These are phyloP conservation scores for Glaucidium brasilianum DNA, from an alignment of 2,113 vertebrate species.

Conservation along the genomic window DNA sequence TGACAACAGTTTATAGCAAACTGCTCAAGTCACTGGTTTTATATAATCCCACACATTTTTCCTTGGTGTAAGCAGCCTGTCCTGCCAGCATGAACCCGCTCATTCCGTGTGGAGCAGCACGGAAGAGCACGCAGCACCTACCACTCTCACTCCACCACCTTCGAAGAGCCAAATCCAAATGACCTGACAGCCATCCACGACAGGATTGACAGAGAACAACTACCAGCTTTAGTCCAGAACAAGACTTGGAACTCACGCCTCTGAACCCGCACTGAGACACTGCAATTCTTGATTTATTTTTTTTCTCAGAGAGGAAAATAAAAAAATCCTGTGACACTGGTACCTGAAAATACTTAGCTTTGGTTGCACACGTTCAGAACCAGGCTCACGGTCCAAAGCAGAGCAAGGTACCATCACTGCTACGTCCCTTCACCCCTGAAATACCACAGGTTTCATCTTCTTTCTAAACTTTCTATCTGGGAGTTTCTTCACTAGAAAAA, in stretches of 20 bases:
- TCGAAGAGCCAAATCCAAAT: not conserved
- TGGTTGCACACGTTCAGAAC: not conserved
- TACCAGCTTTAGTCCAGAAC: not conserved
- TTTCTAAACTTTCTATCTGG: not conserved
- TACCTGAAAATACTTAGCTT: not conserved
- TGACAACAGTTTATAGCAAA: not conserved
- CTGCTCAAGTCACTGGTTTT: not conserved
- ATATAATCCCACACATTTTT: not conserved
- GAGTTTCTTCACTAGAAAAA: not conserved
- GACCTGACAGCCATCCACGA: not conserved
- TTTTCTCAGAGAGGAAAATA: not conserved
- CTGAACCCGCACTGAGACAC: not conserved
- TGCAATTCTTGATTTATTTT: not conserved
- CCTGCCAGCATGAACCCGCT: not conserved
- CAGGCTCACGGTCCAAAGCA: not conserved
- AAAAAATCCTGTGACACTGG: not conserved
- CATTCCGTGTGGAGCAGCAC: accelerated
- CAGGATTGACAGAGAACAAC: not conserved
- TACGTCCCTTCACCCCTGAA: not conserved
- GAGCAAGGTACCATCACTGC: not conserved
- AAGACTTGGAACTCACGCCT: not conserved
- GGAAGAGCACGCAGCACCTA: not conserved
- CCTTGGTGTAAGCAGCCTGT: not conserved
- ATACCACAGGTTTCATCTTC: accelerated
- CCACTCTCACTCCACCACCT: not conserved